These are phyloP conservation scores for Phenganax subtilis DNA, from an alignment of 92 coral and sea anemone genomes.

Conservation along the genomic window DNA sequence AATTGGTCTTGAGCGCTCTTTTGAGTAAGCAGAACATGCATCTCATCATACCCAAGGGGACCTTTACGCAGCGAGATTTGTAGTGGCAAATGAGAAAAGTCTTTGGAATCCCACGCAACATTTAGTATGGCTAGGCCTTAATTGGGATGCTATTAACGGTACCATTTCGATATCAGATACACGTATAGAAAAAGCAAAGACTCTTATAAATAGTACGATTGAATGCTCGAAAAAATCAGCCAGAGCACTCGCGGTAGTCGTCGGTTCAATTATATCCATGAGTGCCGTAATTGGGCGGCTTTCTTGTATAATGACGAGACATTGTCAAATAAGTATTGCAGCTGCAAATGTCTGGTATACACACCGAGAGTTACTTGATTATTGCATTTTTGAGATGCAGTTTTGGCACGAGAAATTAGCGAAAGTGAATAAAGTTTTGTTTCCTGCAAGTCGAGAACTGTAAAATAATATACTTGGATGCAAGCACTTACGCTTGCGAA, in stretches of 20 bases:
- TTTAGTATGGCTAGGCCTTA: slow-evolving; percentile 45
- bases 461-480: slow-evolving; percentile 40
- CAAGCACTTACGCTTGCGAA: slow-evolving; percentile 37
- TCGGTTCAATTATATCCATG: slow-evolving; percentile 46
- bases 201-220: neutral
- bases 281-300: slow-evolving; percentile 47
- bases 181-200: slow-evolving; percentile 11
- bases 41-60: slow-evolving; percentile 26
- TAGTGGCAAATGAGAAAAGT: slow-evolving; percentile 36
- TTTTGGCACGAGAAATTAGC: neutral
- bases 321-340: slow-evolving; percentile 51
- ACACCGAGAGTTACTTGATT: slow-evolving; percentile 3
- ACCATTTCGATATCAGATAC: neutral
- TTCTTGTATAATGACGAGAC: slow-evolving; percentile 39
- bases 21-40: slow-evolving; percentile 19
- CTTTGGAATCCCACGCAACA: slow-evolving; percentile 32
- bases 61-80: slow-evolving; percentile 38
- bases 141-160: slow-evolving; percentile 14
- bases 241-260: slow-evolving; percentile 45
- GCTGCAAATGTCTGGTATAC: slow-evolving; percentile 47
- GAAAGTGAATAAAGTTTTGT: slow-evolving; percentile 19
- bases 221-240: neutral
- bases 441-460: neutral
- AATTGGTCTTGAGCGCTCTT: slow-evolving; percentile 23
- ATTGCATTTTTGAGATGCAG: neutral